A percentile compares a stretch with the other conserved stretches of the same genome.
Evolutionary conservation across 2,888 invertebrate species (phyloP).

Genomic region (Orthosia incerta): DNA sequence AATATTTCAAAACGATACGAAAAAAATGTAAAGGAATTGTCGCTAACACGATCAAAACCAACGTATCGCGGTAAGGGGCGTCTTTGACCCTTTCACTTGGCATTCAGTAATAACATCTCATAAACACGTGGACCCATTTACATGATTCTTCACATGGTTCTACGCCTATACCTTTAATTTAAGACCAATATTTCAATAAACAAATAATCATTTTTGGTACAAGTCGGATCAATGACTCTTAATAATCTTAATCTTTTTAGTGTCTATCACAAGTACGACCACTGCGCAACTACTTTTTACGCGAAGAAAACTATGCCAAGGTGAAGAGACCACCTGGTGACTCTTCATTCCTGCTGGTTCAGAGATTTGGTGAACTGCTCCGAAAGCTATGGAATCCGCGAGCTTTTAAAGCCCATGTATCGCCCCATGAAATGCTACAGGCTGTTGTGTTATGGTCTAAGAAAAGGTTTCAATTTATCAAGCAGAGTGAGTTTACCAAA

Average conservation of each 20-base stretch:
- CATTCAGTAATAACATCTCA: too few species aligned
- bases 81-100: too few species aligned
- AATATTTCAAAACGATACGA: too few species aligned
- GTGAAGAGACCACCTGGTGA: slow-evolving; percentile 98
- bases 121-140: too few species aligned
- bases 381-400: slow-evolving; percentile 99
- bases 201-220: too few species aligned
- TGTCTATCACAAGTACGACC: slow-evolving; percentile 98
- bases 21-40: too few species aligned
- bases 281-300: slow-evolving; percentile 97
- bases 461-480: slow-evolving; percentile 99
- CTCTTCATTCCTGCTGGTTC: slow-evolving; percentile 97
- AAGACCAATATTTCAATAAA: too few species aligned
- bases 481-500: slow-evolving; percentile 94
- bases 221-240: too few species aligned
- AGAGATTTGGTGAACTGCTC: slow-evolving; percentile 98
- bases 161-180: too few species aligned
- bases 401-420: slow-evolving; percentile 99
- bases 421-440: slow-evolving; percentile 99
- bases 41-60: too few species aligned
- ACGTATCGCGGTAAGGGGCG: too few species aligned
- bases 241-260: slow-evolving; percentile 84
- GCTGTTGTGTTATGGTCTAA: slow-evolving; percentile 99
- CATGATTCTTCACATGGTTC: too few species aligned
- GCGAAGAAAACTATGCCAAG: slow-evolving; percentile 97